phyloP scores from a whole-genome alignment of 2,888 invertebrate genomes.

The Abrostola tripartita region DNA sequence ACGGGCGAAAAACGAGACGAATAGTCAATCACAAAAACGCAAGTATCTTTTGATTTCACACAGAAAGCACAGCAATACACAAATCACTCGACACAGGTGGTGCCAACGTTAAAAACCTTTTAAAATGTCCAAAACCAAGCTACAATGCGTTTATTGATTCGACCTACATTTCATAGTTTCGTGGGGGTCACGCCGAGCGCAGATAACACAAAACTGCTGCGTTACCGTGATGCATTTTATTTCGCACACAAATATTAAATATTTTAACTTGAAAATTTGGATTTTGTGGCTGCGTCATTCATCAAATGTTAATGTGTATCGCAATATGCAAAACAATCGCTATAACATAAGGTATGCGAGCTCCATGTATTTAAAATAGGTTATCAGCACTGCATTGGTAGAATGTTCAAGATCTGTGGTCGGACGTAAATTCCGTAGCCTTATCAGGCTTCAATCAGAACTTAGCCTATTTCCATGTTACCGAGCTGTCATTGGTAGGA shows the following conservation, averaged over 20 bases:
- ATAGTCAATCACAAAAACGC: slow-evolving; percentile 28
- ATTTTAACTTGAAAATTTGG: slow-evolving; percentile 12
- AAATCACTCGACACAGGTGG: slow-evolving; percentile 33
- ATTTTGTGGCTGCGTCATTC: slow-evolving; percentile 10
- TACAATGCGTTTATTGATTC: slow-evolving; percentile 67
- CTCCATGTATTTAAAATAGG: slow-evolving; percentile 52
- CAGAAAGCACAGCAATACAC: slow-evolving; percentile 18
- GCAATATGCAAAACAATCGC: slow-evolving; percentile 46
- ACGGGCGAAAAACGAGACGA: slow-evolving; percentile 9
- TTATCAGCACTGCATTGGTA: slow-evolving; percentile 51
- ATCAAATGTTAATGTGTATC: slow-evolving; percentile 23
- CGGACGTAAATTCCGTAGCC: slow-evolving; percentile 45
- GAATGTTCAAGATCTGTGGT: slow-evolving; percentile 51
- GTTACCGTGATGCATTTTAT: slow-evolving; percentile 48
- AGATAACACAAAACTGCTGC: slow-evolving; percentile 56
- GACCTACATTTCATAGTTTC: slow-evolving; percentile 64
- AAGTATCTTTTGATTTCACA: slow-evolving; percentile 31
- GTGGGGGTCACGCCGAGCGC: slow-evolving; percentile 57
- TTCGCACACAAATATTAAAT: slow-evolving; percentile 22
- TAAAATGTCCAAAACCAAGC: slow-evolving; percentile 51
- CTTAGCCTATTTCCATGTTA: slow-evolving; percentile 53
- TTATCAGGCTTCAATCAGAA: slow-evolving; percentile 54
- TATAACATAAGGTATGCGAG: slow-evolving; percentile 44
- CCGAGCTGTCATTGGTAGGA: slow-evolving; percentile 30
- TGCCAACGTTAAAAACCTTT: slow-evolving; percentile 30